A percentile compares a stretch with the other conserved stretches of the same genome.
Conservation (phyloP, 2,113 vertebrate genomes). For the Calonectris borealis region DNA sequence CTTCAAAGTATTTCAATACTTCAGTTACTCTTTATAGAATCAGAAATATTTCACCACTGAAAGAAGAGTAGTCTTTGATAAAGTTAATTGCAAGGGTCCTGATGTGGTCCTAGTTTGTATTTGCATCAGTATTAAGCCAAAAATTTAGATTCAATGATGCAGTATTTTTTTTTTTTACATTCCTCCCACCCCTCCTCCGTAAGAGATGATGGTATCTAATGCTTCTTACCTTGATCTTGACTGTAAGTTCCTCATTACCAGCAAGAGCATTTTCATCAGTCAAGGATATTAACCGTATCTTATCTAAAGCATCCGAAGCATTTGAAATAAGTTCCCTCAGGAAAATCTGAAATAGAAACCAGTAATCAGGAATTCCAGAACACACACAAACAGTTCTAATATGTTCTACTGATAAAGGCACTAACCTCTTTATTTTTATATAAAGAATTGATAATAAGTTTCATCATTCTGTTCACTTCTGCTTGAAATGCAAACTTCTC, state of each 20-base stretch:
- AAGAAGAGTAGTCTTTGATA: accelerated
- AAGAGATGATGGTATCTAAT: neutral
- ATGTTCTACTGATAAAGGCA: neutral
- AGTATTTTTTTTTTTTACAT: too few relatives aligned
- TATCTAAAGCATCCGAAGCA: conserved; percentile 92
- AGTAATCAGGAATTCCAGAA: neutral
- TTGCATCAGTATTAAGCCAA: neutral
- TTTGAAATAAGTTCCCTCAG: conserved; percentile 94
- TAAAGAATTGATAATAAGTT: conserved; percentile 97
- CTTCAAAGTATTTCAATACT: neutral
- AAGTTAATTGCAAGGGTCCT: neutral
- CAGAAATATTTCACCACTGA: neutral
- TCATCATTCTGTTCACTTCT: conserved; percentile 99
- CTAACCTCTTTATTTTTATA: conserved; percentile 99
- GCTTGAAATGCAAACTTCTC: conserved; percentile 97
- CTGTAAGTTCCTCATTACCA: conserved; percentile 88
- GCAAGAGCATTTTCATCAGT: conserved; percentile 87
- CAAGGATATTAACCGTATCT: conserved; percentile 89
- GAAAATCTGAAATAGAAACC: conserved; percentile 83
- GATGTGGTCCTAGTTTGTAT: neutral
- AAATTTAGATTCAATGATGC: neutral
- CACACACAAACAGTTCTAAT: neutral
- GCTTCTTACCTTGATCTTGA: conserved; percentile 90
- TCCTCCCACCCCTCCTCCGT: accelerated
- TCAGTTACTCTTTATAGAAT: neutral